These are phyloP conservation scores for Lasioglossum malachurum DNA, from an alignment of 2,888 invertebrate genomes.

Conservation along the genomic window DNA sequence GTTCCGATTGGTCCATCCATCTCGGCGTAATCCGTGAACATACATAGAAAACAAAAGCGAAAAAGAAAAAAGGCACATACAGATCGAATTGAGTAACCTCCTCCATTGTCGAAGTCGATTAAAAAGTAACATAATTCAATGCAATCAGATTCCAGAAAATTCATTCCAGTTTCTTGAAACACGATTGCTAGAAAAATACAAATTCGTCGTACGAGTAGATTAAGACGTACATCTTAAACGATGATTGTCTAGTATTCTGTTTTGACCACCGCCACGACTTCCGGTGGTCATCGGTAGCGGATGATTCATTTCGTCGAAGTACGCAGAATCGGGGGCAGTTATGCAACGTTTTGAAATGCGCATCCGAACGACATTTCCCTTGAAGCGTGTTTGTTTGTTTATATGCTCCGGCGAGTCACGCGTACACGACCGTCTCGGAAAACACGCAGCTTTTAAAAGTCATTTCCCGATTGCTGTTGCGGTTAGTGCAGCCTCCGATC, in stretches of 20 bases:
- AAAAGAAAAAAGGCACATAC: no score
- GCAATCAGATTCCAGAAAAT: neutral
- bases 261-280: neutral
- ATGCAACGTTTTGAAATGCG: neutral
- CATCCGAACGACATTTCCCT: neutral
- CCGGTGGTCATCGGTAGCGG: neutral
- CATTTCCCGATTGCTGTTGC: neutral
- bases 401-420: neutral
- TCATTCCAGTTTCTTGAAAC: neutral
- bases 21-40: no score
- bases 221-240: neutral
- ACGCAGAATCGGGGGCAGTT: neutral
- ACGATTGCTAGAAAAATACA: neutral
- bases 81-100: no score
- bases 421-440: neutral
- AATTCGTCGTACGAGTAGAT: neutral
- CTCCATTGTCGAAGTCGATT: no score
- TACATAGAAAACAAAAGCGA: no score
- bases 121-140: neutral
- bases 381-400: conserved; percentile 6
- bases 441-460: neutral
- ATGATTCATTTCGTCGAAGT: neutral
- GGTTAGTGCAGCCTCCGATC: neutral
- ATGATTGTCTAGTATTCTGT: neutral
- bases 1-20: no score